These are phyloP conservation scores for Ecdyonurus torrentis DNA, from an alignment of 2,888 invertebrate species.

Conservation along the genomic window DNA sequence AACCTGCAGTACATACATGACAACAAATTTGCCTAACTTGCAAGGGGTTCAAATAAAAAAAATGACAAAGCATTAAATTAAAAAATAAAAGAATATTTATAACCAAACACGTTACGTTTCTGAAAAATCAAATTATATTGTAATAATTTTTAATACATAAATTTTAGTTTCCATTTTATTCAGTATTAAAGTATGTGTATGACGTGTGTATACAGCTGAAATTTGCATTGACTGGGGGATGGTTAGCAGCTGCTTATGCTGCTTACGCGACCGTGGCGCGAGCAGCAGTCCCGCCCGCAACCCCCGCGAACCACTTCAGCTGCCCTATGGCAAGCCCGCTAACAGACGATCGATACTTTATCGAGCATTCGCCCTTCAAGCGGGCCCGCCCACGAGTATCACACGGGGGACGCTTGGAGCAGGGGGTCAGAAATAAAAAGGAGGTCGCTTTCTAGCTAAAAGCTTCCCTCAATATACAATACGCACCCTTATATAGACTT, in stretches of 20 bases:
- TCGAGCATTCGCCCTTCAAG: constrained; percentile 9
- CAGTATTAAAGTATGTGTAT: no score
- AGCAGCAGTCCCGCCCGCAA: background rate
- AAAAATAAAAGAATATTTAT: background rate
- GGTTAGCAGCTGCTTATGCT: background rate
- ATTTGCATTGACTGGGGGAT: no score
- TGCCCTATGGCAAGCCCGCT: background rate
- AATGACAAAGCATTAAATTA: background rate
- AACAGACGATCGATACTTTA: constrained; percentile 13
- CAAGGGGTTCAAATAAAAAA: no score
- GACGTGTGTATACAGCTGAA: no score
- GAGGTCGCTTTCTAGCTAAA: constrained; percentile 11
- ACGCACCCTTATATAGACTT: background rate
- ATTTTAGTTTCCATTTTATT: no score
- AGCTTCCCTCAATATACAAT: background rate
- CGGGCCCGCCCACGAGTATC: constrained; percentile 13
- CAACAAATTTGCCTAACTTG: no score
- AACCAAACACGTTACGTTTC: no score
- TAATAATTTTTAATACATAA: no score
- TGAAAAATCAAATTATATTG: no score
- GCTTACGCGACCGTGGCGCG: background rate
- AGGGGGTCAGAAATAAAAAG: constrained; percentile 11
- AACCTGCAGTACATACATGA: no score
- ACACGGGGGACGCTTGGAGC: constrained; percentile 12
- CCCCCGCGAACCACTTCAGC: background rate